Percentiles rank a stretch among this genome's conserved stretches.
phyloP scores from a whole-genome alignment of 2,797 vertebrate genomes.

The Falco biarmicus region DNA sequence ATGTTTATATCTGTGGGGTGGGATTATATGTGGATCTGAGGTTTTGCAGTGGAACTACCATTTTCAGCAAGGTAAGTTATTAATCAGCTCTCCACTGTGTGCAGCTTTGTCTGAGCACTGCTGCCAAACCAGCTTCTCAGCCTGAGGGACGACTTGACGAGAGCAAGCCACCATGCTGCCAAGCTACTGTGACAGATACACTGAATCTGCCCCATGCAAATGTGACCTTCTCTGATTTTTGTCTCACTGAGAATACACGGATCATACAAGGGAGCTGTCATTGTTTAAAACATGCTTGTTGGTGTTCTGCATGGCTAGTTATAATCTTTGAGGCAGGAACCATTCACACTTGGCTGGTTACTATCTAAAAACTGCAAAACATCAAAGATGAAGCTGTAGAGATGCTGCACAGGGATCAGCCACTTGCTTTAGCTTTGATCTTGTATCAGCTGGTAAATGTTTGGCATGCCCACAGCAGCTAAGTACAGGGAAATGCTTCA shows the following conservation, averaged over 20 bases:
- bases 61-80: slow-evolving; percentile 18
- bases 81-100: neutral
- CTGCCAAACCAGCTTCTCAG: slow-evolving; percentile 6
- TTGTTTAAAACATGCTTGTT: neutral
- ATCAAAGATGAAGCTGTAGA: neutral
- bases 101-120: neutral
- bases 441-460: neutral
- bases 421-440: slow-evolving; percentile 28
- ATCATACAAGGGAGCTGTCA: neutral
- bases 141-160: neutral
- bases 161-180: neutral
- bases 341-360: neutral
- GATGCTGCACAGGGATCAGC: neutral
- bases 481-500: neutral
- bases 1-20: slow-evolving; percentile 29
- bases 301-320: neutral
- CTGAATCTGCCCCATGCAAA: neutral
- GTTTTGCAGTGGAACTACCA: neutral
- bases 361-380: slow-evolving; percentile 18
- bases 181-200: neutral
- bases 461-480: neutral
- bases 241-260: neutral
- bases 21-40: neutral
- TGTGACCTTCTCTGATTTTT: neutral
- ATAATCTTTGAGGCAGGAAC: neutral